Conservation (phyloP, 2,888 invertebrate species). For the Nycteola revayana region DNA sequence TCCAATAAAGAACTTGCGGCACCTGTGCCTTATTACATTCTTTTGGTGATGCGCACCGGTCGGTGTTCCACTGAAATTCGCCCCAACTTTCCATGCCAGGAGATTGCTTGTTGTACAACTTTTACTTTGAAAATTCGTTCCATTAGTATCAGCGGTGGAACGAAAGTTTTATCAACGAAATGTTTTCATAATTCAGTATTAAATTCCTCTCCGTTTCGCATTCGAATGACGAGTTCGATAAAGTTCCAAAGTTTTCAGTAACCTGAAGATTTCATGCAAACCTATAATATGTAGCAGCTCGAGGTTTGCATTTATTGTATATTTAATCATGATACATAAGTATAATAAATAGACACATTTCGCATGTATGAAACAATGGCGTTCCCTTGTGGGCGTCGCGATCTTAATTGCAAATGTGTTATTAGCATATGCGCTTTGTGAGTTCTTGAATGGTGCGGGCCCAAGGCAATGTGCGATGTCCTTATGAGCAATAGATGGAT, state of each 20-base stretch:
- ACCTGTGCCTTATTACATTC: slow-evolving; percentile 81
- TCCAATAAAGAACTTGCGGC: slow-evolving; percentile 79
- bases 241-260: slow-evolving; percentile 13
- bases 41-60: slow-evolving; percentile 68
- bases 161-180: slow-evolving; percentile 55
- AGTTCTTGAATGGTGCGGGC: slow-evolving; percentile 64
- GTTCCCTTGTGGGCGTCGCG: slow-evolving; percentile 66
- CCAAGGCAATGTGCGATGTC: slow-evolving; percentile 60
- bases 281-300: too few species aligned
- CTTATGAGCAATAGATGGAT: slow-evolving; percentile 50
- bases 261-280: slow-evolving; percentile 12
- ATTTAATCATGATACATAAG: slow-evolving; percentile 30
- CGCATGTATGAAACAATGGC: slow-evolving; percentile 64
- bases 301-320: slow-evolving; percentile 17
- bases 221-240: slow-evolving; percentile 26
- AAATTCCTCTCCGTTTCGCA: slow-evolving; percentile 39
- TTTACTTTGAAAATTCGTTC: slow-evolving; percentile 73
- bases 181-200: slow-evolving; percentile 57
- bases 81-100: slow-evolving; percentile 69
- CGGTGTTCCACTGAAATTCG: slow-evolving; percentile 59
- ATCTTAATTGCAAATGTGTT: slow-evolving; percentile 77
- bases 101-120: slow-evolving; percentile 75
- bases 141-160: slow-evolving; percentile 68
- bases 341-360: slow-evolving; percentile 51
- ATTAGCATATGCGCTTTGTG: slow-evolving; percentile 78